A percentile compares a stretch with the other conserved stretches of the same genome.
Evolutionary conservation across 2,113 vertebrate genomes (phyloP).

Genomic region (Peromyscus leucopus): DNA sequence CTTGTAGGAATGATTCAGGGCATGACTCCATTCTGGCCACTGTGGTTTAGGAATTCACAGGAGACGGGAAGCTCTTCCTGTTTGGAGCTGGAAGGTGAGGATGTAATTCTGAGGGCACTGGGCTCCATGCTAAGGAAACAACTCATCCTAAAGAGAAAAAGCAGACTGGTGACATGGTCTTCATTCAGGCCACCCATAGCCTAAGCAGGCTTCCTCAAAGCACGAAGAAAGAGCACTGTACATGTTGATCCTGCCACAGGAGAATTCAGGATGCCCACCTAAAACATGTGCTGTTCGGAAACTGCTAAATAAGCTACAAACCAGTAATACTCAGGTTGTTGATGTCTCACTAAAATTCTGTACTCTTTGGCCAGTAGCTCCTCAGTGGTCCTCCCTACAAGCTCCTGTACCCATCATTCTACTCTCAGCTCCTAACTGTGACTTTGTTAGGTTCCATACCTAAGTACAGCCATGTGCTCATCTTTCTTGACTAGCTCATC

Average conservation of each 20-base stretch:
- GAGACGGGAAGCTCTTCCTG: background rate
- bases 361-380: background rate
- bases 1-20: background rate
- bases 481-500: background rate
- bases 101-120: background rate
- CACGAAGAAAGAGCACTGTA: background rate
- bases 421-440: background rate
- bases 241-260: background rate
- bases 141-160: background rate
- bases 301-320: background rate
- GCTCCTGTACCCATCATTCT: background rate
- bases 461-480: background rate
- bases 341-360: background rate
- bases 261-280: background rate
- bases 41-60: background rate
- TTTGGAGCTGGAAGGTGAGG: background rate
- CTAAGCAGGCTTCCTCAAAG: background rate
- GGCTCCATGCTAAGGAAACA: background rate
- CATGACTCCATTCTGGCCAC: background rate
- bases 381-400: background rate
- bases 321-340: background rate
- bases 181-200: background rate
- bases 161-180: background rate
- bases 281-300: background rate
- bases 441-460: background rate